Evolutionary conservation across 35 echinoderm and acorn worm species (phyloP).

Genomic region (Acanthaster planci): DNA sequence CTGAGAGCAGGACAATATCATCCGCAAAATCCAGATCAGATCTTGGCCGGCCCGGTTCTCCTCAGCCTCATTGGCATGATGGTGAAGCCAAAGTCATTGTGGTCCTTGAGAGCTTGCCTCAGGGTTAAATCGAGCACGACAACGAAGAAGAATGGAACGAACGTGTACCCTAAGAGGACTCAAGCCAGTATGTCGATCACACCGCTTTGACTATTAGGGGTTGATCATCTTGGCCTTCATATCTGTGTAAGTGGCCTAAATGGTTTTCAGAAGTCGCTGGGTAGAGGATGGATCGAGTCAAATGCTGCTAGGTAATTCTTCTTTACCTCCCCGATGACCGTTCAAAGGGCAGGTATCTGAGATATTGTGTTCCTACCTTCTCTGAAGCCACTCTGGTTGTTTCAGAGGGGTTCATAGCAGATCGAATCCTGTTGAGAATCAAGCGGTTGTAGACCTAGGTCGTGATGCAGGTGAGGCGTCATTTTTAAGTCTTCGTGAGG

Average conservation of each 20-base stretch:
- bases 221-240: slow-evolving; percentile 28
- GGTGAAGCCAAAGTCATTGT: slow-evolving; percentile 34
- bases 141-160: slow-evolving; percentile 43
- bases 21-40: slow-evolving; percentile 58
- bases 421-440: too few species aligned
- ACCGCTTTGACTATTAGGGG: slow-evolving; percentile 22
- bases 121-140: slow-evolving; percentile 13
- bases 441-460: too few species aligned
- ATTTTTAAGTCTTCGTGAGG: too few species aligned
- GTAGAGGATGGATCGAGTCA: slow-evolving; percentile 28
- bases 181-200: slow-evolving; percentile 41
- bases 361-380: too few species aligned
- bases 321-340: too few species aligned
- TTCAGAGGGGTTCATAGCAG: too few species aligned
- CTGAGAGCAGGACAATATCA: slow-evolving; percentile 39
- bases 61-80: slow-evolving; percentile 12
- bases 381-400: too few species aligned
- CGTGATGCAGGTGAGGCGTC: too few species aligned
- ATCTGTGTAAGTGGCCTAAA: neutral
- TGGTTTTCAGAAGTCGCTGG: neutral
- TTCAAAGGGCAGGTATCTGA: too few species aligned
- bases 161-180: slow-evolving; percentile 53
- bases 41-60: slow-evolving; percentile 21
- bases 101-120: slow-evolving; percentile 2
- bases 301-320: neutral